Evolutionary conservation across 2,113 vertebrate species (phyloP), one percentile per base, ranked within the genome.

Genomic region (Tichodroma muraria): DNA sequence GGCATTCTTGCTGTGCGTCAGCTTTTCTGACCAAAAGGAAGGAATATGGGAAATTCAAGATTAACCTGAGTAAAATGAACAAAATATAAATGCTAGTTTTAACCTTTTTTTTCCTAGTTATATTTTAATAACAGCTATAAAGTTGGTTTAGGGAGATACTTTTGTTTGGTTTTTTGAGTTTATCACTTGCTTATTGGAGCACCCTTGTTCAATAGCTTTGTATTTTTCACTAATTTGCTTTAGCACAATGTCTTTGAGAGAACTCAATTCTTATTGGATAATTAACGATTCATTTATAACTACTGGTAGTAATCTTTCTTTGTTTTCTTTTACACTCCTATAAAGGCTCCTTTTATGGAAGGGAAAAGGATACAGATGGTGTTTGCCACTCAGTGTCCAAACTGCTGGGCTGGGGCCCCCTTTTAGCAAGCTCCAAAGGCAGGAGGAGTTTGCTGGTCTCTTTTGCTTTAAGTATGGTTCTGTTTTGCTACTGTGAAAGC

Each of bases 361-460:
- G 95, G 97, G 95, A 97, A 97, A 96, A 97, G 97, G 97, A 97
- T 97, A 96, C 96, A 97, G 97, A 97, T 97, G 95, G 97, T 97
- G 96, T 96, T 97, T 97, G 96, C 96, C 69, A 95, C 88, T 96
- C 71, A 22, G 66, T 33, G 40, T 92, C 93, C 88, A 88, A 95
- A 85, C 93, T 87, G 89, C 82, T 95, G 91, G 53, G 80, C 83
- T 92, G 90, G 88, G 95, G 85, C 76, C 92, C 90, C 90, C 40
- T 95, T 89, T 93, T 84, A 93, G 93, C 66, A 11, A 63, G 65
- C 85, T 97, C 95, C 66, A 89, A 93, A 95, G 86, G 89, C 95
- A 91, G 79, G 88, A 91, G 81, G 90, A 94, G 89, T 93, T 95
- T 93, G 71, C 76, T 90, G 82, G 66, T 88, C 86, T 87, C 89